Evolutionary conservation across 2,797 vertebrate genomes (phyloP), one percentile per base, ranked within the genome.

Genomic region (Sebastes oblongus): DNA sequence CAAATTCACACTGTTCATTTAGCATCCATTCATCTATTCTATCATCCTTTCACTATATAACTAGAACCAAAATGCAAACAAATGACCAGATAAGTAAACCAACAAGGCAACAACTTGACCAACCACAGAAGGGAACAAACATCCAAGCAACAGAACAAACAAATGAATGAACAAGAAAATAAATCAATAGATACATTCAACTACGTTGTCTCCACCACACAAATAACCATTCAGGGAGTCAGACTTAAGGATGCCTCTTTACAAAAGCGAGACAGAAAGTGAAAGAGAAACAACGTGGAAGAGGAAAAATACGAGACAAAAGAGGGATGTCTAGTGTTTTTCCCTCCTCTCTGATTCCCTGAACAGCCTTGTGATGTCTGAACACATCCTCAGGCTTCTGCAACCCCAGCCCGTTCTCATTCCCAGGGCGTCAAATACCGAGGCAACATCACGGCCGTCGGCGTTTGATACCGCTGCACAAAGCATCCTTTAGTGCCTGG

Each of bases 371-470:
- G 22, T 76, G 52, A 71, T 82, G 80, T 78, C 66, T 78, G 61
- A 78, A 85, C 25, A 79, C 42, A 39, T 74, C 86, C 83, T 13
- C 42, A 27, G 79, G 82, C 75, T 32, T 77, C 64, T 36, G 46
- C 29, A 59, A 54, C 77, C 75, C 62, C 20, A 4, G 50, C 20
- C 50, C 18, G 14, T n/a, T 52, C 50, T 52, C 18, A 52, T 52
- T 52, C 50, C 50, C 50, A 52, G 20, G 18, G 50, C 16, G 16
- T 50, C 42, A 50, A 50, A 50, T 50, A 46, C 14, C 6, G 42
- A 50, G 16, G 42, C 42, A 20, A 8, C 16, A 16, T 20, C 16
- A 50, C 16, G 16, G 42, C 42, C 3, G 16, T 50, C 42, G 16
- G 42, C 42, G 50, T 52, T n/a, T n/a, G 16, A 50, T 52, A 52